Evolutionary conservation across 2,888 invertebrate species (phyloP).

Genomic region (Epinotia brunnichana): DNA sequence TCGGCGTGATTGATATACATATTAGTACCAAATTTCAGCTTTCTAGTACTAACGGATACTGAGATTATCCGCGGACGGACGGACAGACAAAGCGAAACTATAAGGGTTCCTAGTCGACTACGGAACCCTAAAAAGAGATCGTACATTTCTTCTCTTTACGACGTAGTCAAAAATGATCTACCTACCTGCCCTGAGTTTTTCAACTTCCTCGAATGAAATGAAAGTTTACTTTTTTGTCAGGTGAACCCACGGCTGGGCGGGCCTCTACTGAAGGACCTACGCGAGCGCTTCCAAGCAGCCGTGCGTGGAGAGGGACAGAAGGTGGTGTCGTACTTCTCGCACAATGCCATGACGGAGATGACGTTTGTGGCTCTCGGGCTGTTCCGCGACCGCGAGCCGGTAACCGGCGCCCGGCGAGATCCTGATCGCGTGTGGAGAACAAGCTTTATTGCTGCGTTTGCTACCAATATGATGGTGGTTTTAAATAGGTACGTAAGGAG

Average conservation of each 20-base stretch:
- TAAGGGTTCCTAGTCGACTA: no score
- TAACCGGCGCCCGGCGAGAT: slow-evolving; percentile 82
- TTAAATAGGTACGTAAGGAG: slow-evolving; percentile 82
- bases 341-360: slow-evolving; percentile 83
- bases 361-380: slow-evolving; percentile 84
- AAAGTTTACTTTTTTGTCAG: no score
- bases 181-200: no score
- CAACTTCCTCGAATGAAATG: no score
- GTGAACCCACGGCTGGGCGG: slow-evolving; percentile 79
- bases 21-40: no score
- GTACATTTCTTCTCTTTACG: no score
- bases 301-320: slow-evolving; percentile 57
- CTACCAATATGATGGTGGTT: slow-evolving; percentile 86
- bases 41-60: no score
- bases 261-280: slow-evolving; percentile 85
- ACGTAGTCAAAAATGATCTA: no score
- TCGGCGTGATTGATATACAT: no score
- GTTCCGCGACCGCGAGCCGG: slow-evolving; percentile 79
- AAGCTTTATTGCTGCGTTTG: slow-evolving; percentile 85
- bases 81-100: no score
- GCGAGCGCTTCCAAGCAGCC: slow-evolving; percentile 66
- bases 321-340: slow-evolving; percentile 85
- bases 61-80: no score
- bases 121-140: no score
- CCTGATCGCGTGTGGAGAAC: slow-evolving; percentile 84